Conservation (phyloP, 2,888 invertebrate genomes). For the Stomorhina lunata region DNA sequence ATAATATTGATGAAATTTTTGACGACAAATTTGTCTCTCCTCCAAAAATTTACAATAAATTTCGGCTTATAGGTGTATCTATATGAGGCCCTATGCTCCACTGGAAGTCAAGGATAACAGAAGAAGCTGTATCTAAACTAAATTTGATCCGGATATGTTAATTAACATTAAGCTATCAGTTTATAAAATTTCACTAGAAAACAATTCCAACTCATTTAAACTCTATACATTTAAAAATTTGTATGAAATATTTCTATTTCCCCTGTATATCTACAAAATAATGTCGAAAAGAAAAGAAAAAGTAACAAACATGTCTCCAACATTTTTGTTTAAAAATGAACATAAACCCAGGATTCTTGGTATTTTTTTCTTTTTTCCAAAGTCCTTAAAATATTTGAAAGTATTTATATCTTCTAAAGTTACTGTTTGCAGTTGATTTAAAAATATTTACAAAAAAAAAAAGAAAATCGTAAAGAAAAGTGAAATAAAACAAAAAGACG, state of each 20-base stretch:
- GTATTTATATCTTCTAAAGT: conserved; percentile 1
- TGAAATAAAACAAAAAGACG: conserved; percentile 6
- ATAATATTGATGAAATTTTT: too few relatives aligned
- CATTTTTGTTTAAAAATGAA: conserved; percentile 43
- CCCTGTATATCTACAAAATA: not conserved
- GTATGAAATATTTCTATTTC: not conserved
- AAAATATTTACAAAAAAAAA: conserved; percentile 11
- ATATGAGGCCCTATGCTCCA: too few relatives aligned
- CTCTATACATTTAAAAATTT: not conserved
- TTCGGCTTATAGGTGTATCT: too few relatives aligned
- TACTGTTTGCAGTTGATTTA: conserved; percentile 28
- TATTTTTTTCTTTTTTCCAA: not conserved
- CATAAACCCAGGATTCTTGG: conserved; percentile 55
- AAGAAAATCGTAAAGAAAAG: not conserved
- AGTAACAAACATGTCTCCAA: conserved; percentile 35
- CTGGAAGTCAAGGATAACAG: too few relatives aligned
- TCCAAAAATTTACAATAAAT: too few relatives aligned
- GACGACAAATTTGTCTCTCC: too few relatives aligned
- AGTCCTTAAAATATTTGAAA: conserved; percentile 47
- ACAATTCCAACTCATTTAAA: not conserved
- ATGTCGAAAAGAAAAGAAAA: not conserved
- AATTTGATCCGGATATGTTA: too few relatives aligned
- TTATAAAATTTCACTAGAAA: too few relatives aligned
- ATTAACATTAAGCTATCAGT: too few relatives aligned
- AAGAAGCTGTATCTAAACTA: too few relatives aligned